Evolutionary conservation across 2,113 vertebrate species (phyloP).

Genomic region (Archocentrus centrarchus): DNA sequence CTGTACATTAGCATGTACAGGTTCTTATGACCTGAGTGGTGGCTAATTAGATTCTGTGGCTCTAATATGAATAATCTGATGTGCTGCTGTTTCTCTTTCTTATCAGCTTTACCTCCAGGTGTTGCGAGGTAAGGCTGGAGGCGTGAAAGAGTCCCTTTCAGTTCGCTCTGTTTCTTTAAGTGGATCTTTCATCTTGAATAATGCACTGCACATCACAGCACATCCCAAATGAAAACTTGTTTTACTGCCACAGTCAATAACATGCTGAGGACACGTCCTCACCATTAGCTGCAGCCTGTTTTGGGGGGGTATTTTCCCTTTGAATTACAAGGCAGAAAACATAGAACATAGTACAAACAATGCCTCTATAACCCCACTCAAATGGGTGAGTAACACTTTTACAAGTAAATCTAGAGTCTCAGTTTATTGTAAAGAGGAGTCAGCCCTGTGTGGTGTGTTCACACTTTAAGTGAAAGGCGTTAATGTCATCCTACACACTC

Average conservation of each 20-base stretch:
- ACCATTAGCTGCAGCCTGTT: not conserved
- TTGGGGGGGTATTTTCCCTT: not conserved
- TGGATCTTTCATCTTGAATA: not conserved
- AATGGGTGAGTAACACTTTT: not conserved
- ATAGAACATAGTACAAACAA: not conserved
- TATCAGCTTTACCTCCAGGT: constrained; percentile 3
- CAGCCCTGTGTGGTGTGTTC: not conserved
- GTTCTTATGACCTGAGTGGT: constrained; percentile 31
- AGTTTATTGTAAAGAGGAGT: not conserved
- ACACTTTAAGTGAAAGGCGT: not conserved
- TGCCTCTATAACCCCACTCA: not conserved
- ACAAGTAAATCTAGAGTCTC: not conserved
- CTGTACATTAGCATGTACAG: not conserved
- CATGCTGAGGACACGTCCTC: not conserved
- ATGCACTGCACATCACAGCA: not conserved
- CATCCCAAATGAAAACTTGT: not conserved
- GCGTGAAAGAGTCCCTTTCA: not conserved
- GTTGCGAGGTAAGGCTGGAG: not conserved
- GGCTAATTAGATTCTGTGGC: constrained; percentile 62
- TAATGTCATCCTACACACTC: not conserved
- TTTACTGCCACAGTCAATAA: not conserved
- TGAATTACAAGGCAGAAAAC: not conserved
- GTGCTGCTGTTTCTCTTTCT: constrained; percentile 20
- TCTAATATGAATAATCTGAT: constrained; percentile 63
- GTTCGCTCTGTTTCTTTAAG: not conserved